Percentiles rank a stretch among this genome's conserved stretches.
Conservation (phyloP, 2,888 invertebrate genomes). For the Nematopogon swammerdamellus region DNA sequence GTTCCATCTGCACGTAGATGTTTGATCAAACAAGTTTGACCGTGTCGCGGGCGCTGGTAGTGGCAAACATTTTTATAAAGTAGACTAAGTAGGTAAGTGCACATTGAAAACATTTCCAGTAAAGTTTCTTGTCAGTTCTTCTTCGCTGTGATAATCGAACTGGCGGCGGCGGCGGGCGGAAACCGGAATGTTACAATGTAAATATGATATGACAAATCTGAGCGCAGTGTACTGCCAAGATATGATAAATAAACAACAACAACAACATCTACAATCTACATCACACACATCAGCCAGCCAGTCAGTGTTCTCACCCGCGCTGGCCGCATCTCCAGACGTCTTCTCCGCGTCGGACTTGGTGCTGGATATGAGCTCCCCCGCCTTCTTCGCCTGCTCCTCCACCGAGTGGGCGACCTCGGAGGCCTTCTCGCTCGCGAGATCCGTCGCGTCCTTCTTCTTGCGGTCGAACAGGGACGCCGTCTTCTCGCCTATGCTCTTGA, state of each 20-base stretch:
- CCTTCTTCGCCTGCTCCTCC: slow-evolving; percentile 62
- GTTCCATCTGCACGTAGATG: too few relatives aligned
- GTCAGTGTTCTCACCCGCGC: slow-evolving; percentile 24
- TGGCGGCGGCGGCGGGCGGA: neutral
- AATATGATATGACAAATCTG: neutral
- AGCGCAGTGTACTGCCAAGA: neutral
- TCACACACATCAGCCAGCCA: too few relatives aligned
- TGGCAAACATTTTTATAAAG: neutral
- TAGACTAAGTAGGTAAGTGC: too few relatives aligned
- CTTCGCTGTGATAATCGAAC: too few relatives aligned
- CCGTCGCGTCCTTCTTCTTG: slow-evolving; percentile 69
- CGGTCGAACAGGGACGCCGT: slow-evolving; percentile 67
- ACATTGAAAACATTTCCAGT: neutral
- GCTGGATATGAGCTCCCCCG: slow-evolving; percentile 56
- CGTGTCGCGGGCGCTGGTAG: neutral
- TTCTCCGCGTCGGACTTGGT: slow-evolving; percentile 52
- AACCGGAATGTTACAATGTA: neutral
- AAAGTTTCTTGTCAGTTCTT: too few relatives aligned
- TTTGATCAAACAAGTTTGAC: neutral
- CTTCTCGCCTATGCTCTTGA: slow-evolving; percentile 70
- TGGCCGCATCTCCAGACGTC: slow-evolving; percentile 50
- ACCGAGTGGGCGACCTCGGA: slow-evolving; percentile 59
- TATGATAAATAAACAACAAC: neutral
- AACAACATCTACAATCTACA: neutral
- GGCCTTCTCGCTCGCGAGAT: slow-evolving; percentile 61